A percentile compares a stretch with the other conserved stretches of the same genome.
Conservation (phyloP, 2,113 vertebrate species). For the Tetraodon nigroviridis region DNA sequence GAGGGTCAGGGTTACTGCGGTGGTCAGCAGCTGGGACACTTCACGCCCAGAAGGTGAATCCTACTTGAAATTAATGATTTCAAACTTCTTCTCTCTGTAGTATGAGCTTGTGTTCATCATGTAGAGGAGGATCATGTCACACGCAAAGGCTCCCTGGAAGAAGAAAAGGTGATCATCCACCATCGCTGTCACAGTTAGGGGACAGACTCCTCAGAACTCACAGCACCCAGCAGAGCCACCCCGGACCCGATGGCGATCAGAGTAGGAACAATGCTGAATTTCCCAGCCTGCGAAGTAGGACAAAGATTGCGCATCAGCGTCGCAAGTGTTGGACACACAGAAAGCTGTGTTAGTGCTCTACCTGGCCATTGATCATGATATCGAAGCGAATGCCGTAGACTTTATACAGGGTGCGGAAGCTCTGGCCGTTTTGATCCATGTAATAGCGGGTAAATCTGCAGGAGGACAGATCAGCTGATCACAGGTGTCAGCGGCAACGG, state of each 20-base stretch:
- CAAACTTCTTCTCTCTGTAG: conserved; percentile 91
- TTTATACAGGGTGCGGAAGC: conserved; percentile 85
- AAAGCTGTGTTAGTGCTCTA: conserved; percentile 41
- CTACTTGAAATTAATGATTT: conserved; percentile 88
- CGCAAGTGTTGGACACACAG: not conserved
- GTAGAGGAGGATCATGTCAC: conserved; percentile 92
- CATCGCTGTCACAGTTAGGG: conserved; percentile 6
- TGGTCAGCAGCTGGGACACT: not conserved
- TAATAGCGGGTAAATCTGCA: conserved; percentile 88
- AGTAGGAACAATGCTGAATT: conserved; percentile 91
- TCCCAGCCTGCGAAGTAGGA: conserved; percentile 83
- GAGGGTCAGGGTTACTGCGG: not conserved
- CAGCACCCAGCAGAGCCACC: conserved; percentile 86
- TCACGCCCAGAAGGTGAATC: conserved; percentile 15
- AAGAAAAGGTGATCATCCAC: conserved; percentile 12
- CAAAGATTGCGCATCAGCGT: not conserved
- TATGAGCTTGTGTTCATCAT: conserved; percentile 90
- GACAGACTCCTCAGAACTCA: conserved; percentile 71
- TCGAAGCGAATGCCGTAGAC: conserved; percentile 96
- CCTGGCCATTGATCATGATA: conserved; percentile 91
- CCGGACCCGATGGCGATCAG: conserved; percentile 89
- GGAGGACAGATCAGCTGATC: not conserved
- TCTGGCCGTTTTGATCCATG: conserved; percentile 74
- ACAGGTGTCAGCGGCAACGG: not conserved
- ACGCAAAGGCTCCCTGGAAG: conserved; percentile 87